Base-by-base conservation (phyloP, 1,140 invertebrate species). In the Brachystomella parvula region DNA sequence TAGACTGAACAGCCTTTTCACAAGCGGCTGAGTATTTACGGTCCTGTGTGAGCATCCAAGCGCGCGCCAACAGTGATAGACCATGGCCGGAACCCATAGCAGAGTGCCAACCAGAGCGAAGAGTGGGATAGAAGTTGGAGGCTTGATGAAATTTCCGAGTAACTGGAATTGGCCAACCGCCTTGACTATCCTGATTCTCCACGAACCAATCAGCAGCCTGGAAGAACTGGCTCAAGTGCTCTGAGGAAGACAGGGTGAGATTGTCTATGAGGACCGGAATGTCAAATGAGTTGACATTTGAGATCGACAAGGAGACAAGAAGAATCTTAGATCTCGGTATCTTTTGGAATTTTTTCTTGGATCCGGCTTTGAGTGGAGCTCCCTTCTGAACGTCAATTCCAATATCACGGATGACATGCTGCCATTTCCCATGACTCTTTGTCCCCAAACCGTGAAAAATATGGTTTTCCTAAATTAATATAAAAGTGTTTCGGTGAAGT, bases 61-160 rank as follows among this genome's bases (percentile, higher is more conserved):
- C 94, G 71, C 96, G 82, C 2, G 91, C 85, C 57, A 99, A 80
- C 15, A 98, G 83, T 0, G 94, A 97, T 65, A 98, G 90, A 0
- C 89, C 94, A 77, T 99, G 96, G 0, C 96, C 96, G 77, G 98
- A 94, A 3, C 90, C 93, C 96, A 99, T 99, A 6, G 93, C 92
- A 1, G 94, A 98, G 77, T 95, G 90, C 93, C 93, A 96, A 63
- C 92, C 92, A 19, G 91, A 86, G 68, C 84, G 81, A 35, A 96
- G 82, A 69, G 69, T 65, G n/a, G 71, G 66, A 44, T 68, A 67
- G 57, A 71, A 73, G n/a, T 87, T 86, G 60, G 83, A 82, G 19
- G 85, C 84, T 26, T 53, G 49, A 26, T 53, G 12, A 66, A 92
- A 82, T 75, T 86, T 86, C 71, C 93, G 80, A 59, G 85, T 83